A percentile compares a stretch with the other conserved stretches of the same genome.
Conservation (phyloP, 2,113 vertebrate genomes). For the Ammodramus savannarum region DNA sequence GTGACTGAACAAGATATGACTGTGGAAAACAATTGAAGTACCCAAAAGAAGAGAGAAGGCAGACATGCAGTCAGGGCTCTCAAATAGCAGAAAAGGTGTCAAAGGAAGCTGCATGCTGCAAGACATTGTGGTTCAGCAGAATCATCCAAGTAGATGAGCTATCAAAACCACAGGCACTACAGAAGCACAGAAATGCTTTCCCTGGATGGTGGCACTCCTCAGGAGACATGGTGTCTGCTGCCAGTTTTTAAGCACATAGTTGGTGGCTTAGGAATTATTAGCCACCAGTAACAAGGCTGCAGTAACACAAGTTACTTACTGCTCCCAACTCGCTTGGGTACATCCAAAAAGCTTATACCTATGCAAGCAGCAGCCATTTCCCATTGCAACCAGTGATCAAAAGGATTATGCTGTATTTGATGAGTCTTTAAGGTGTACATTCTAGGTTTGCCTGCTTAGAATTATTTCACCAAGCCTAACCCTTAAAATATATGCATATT, state of each 20-base stretch:
- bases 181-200: neutral
- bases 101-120: neutral
- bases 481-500: neutral
- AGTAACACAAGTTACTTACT: rapidly evolving
- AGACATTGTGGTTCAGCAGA: neutral
- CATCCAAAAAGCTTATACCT: neutral
- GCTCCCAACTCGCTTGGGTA: neutral
- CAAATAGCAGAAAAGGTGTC: neutral
- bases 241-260: neutral
- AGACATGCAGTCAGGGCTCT: neutral
- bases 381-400: neutral
- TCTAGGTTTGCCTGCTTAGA: neutral
- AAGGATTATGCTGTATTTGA: neutral
- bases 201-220: neutral
- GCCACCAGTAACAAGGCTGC: neutral
- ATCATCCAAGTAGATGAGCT: neutral
- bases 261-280: neutral
- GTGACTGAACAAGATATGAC: slow-evolving; percentile 5
- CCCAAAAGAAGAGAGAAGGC: slow-evolving; percentile 6
- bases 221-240: neutral
- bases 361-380: neutral
- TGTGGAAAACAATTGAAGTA: neutral
- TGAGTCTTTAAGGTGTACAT: neutral
- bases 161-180: neutral
- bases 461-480: neutral